Base-by-base conservation (phyloP, 2,888 invertebrate genomes). In the Elysia crispata region DNA sequence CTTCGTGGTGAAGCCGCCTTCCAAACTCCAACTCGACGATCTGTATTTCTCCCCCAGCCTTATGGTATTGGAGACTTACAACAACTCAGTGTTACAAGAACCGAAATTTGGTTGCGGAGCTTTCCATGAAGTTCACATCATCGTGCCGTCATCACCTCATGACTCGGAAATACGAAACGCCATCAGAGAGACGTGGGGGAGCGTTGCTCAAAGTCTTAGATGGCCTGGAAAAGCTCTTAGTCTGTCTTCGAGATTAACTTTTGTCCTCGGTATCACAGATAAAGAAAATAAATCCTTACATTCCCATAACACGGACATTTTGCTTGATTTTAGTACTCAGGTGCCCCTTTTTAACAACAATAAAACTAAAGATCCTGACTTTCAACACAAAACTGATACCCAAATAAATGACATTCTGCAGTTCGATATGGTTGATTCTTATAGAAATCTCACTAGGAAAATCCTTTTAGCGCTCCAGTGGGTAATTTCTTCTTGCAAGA, bases 131-230 rank as follows among this genome's bases (percentile, higher is more conserved):
- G 25, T 79, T 20, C 23, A 64, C 0, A 79, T 79, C 25, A 28
- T 79, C 18, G 79, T 79, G 31, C 79, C 79, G 18, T 79, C 74
- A 18, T 50, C 62, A 13, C 79, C 79, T 18, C 11, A 31, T 6
- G 62, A 72, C 8, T 20, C n/a, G 5, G 28, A 15, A 0, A 31
- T 20, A n/a, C 49, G 80, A 15, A 25, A 23, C 30, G 76, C 76
- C 3, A 80, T 80, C 31, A 23, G 80, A 20, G 76, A 80, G 70
- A 80, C 80, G 30, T 80, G 80, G 80, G 80, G 80, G 0, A 57
- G 70, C n/a, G 72, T 70, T 28, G 80, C 70, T 23, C 31, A 62
- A 15, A 70, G 80, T 8, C 41, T 33, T 20, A 13, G 6, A 1
- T 80, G 80, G 80, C 80, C 80, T n/a, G 23, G 70, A 28, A 54